phyloP scores from a whole-genome alignment of 1,140 invertebrate genomes.

The Intoshia linei region DNA sequence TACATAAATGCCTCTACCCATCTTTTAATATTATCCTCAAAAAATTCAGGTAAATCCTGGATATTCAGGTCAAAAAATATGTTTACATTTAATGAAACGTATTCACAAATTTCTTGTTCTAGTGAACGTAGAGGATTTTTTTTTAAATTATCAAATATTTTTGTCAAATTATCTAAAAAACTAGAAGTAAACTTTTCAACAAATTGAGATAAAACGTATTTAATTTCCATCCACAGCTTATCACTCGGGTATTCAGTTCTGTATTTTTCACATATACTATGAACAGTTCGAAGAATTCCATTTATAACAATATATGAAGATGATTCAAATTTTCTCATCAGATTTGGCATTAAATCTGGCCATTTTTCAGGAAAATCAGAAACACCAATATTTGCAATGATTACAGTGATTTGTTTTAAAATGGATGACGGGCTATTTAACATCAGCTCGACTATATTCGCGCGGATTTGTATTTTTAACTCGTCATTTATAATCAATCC shows the following conservation, averaged over 20 bases:
- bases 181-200: conserved; percentile 44
- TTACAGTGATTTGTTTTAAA: no score
- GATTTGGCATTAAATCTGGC: conserved; percentile 50
- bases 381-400: no score
- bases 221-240: conserved; percentile 68
- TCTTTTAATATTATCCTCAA: conserved; percentile 68
- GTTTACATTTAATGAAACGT: background rate
- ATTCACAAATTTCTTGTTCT: background rate
- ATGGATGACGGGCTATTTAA: no score
- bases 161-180: conserved; percentile 3
- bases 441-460: no score
- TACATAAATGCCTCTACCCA: no score
- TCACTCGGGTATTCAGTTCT: background rate
- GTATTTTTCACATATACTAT: conserved; percentile 59
- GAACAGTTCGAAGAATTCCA: conserved; percentile 60
- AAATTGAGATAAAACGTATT: conserved; percentile 66
- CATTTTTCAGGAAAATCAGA: conserved; percentile 80
- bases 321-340: conserved; percentile 57
- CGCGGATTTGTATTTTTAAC: no score
- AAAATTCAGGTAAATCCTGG: conserved; percentile 72
- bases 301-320: conserved; percentile 76
- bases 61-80: no score
- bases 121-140: no score
- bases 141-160: background rate
- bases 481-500: no score